Evolutionary conservation across 2,797 vertebrate genomes (phyloP), one percentile per base, ranked within the genome.

Genomic region (Amphiprion clarkii): DNA sequence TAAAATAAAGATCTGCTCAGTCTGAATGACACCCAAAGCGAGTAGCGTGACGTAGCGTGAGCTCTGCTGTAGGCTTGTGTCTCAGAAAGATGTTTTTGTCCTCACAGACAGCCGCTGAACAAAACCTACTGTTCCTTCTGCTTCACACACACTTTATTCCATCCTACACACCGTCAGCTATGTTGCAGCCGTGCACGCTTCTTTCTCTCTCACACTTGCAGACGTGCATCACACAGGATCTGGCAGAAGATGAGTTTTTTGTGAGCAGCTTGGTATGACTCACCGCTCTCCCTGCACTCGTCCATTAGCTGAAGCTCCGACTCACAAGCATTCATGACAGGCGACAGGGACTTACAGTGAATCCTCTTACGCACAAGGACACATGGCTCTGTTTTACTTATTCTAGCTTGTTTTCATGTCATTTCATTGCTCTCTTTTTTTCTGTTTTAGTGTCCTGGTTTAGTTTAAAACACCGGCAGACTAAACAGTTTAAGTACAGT

Each of bases 31-130:
- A 9, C 61, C 36, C 65, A 14, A 14, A 62, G 48, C 48, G 49
- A 62, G 59, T 53, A 21, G 55, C 33, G 64, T 72, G 61, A 39
- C 36, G 36, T 39, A 61, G 88, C 85, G 83, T 67, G 39, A 84
- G 63, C 72, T 53, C 56, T 78, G 71, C 57, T 62, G 42, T 46
- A 72, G 40, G 68, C 78, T 14, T 44, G 67, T 67, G 76, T 71
- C 74, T 80, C 54, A 77, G 79, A 88, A 86, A 83, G 81, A 87
- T 82, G 76, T 78, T 81, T 81, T 89, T 92, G 83, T 92, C 74
- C 80, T 36, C 76, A 25, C 57, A 42, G 49, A 78, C 63, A 82
- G 52, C 59, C 63, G 59, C 62, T 52, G 46, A 82, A 84, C 76
- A 87, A 64, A 39, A 73, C 36, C 66, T 31, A 11, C 78, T 71